phyloP scores from a whole-genome alignment of 2,888 invertebrate genomes.

The Eristalis intricaria region DNA sequence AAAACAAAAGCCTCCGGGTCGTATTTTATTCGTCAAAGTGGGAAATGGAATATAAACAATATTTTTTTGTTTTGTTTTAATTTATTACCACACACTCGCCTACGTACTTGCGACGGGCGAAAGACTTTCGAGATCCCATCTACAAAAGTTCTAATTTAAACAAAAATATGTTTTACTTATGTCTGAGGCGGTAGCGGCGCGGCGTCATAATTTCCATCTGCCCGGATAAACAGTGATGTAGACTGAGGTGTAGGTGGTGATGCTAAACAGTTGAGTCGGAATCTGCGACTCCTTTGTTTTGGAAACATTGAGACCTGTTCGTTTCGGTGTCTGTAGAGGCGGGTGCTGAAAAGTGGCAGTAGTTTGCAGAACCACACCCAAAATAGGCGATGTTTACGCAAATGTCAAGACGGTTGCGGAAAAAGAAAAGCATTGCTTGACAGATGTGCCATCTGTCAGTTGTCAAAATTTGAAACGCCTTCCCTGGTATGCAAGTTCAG shows the following conservation, averaged over 20 bases:
- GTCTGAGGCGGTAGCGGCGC: slow-evolving; percentile 1
- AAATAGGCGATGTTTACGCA: not conserved
- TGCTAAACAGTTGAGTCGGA: not conserved
- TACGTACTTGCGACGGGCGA: slow-evolving; percentile 17
- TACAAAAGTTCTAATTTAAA: slow-evolving; percentile 6
- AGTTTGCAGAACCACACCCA: not conserved
- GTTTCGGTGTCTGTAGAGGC: not conserved
- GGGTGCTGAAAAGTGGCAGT: not conserved
- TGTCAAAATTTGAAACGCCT: not conserved
- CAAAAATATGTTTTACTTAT: slow-evolving; percentile 10
- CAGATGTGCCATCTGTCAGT: not conserved
- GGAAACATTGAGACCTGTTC: not conserved
- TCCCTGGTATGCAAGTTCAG: not conserved
- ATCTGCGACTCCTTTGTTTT: not conserved
- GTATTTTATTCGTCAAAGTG: slow-evolving; percentile 1
- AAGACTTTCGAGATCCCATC: not conserved
- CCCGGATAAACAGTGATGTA: not conserved
- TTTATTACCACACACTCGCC: slow-evolving; percentile 28
- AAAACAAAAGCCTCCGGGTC: slow-evolving; percentile 2
- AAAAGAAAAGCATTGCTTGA: too few relatives aligned
- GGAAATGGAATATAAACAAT: slow-evolving; percentile 7
- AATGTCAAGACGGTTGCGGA: not conserved
- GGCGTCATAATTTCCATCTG: slow-evolving; percentile 6
- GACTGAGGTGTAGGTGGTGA: not conserved
- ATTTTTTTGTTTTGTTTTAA: slow-evolving; percentile 35